Percentiles rank a stretch among this genome's conserved stretches.
phyloP scores from a whole-genome alignment of 2,888 invertebrate genomes.

The Achlya flavicornis region DNA sequence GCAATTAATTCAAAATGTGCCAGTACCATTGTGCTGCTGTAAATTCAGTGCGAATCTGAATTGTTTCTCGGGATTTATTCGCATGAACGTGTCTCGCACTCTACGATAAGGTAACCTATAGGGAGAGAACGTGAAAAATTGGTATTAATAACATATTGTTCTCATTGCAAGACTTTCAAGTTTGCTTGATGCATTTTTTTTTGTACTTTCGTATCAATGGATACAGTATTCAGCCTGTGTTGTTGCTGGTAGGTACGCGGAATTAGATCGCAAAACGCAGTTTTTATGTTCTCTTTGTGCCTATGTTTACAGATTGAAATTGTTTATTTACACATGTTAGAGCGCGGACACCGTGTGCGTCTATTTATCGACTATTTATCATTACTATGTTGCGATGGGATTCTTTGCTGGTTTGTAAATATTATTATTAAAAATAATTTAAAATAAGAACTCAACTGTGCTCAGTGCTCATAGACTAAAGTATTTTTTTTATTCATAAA shows the following conservation, averaged over 20 bases:
- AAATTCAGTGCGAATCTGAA: conserved; percentile 64
- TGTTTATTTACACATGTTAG: conserved; percentile 76
- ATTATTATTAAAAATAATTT: conserved; percentile 6
- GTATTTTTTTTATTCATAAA: background rate
- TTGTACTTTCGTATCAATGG: conserved; percentile 33
- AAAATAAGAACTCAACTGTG: background rate
- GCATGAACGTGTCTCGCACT: conserved; percentile 58
- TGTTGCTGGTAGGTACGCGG: conserved; percentile 34
- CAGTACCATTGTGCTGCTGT: conserved; percentile 73
- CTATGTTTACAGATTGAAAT: conserved; percentile 72
- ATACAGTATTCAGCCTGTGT: conserved; percentile 34
- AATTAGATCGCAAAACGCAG: conserved; percentile 63
- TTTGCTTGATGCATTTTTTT: conserved; percentile 45
- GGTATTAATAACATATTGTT: conserved; percentile 19
- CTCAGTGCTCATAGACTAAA: background rate
- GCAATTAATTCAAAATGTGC: conserved; percentile 70
- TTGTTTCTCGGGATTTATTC: conserved; percentile 69
- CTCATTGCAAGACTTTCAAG: conserved; percentile 22
- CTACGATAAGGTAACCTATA: conserved; percentile 54
- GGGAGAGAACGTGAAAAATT: conserved; percentile 26
- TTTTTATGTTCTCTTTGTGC: conserved; percentile 70
- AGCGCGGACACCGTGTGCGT: conserved; percentile 52
- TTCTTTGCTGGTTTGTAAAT: conserved; percentile 7
- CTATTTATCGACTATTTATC: conserved; percentile 35
- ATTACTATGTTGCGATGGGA: background rate